These are phyloP conservation scores for Candidula unifasciata DNA, from an alignment of 2,888 invertebrate species.

Conservation along the genomic window DNA sequence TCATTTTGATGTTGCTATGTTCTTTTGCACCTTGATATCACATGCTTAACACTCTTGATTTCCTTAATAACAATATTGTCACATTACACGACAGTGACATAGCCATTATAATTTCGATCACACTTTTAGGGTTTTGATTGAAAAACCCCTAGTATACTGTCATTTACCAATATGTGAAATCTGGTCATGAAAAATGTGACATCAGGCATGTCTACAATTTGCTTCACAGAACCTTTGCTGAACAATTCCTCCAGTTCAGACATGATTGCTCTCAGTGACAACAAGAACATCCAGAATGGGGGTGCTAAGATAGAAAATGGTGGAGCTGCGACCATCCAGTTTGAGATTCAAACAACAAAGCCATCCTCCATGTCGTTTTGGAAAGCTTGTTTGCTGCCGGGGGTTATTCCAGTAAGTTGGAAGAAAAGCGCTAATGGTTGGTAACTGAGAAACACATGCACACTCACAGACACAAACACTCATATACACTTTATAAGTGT, in stretches of 20 bases:
- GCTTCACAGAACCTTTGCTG: constrained; percentile 24
- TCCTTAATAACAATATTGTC: too few species aligned
- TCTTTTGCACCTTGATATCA: too few species aligned
- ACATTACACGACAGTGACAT: too few species aligned
- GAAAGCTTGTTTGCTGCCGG: constrained; percentile 74
- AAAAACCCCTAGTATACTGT: too few species aligned
- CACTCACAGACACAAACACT: too few species aligned
- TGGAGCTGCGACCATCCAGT: neutral
- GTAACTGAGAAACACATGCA: neutral
- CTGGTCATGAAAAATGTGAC: too few species aligned
- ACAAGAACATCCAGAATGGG: neutral
- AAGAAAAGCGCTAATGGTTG: neutral
- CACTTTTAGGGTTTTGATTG: too few species aligned
- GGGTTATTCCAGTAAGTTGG: constrained; percentile 72
- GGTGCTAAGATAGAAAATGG: neutral
- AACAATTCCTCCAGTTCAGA: neutral
- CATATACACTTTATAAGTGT: neutral
- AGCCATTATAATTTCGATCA: too few species aligned
- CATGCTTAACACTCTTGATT: too few species aligned
- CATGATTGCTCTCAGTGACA: neutral
- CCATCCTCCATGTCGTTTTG: constrained; percentile 70
- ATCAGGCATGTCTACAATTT: neutral
- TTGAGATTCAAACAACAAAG: constrained; percentile 16
- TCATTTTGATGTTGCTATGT: too few species aligned
- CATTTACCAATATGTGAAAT: too few species aligned